Percentiles rank a stretch among this genome's conserved stretches.
These are phyloP conservation scores for Lethrus apterus DNA, from an alignment of 1,140 invertebrate species.

Conservation along the genomic window DNA sequence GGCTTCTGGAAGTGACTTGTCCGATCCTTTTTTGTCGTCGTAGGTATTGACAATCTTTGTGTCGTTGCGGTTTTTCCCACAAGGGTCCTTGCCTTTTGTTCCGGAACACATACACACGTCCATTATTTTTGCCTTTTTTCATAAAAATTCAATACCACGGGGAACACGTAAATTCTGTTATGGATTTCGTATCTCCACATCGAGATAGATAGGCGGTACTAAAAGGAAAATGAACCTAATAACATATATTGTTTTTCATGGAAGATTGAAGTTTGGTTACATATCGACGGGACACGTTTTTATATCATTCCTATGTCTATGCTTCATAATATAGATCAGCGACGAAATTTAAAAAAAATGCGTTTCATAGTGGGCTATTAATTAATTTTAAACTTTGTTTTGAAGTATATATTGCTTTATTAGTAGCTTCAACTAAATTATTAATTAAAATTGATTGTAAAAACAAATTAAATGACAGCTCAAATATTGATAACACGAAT, in stretches of 20 bases:
- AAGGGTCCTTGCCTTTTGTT: conserved; percentile 10
- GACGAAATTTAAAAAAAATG: too few relatives aligned
- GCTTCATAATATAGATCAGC: too few relatives aligned
- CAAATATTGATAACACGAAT: too few relatives aligned
- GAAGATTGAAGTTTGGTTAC: too few relatives aligned
- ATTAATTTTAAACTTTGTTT: too few relatives aligned
- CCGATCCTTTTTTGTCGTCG: conserved; percentile 3
- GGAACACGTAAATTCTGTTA: conserved; percentile 14
- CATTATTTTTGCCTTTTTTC: conserved; percentile 13
- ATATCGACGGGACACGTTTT: too few relatives aligned
- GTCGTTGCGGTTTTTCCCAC: neutral
- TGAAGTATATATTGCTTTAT: too few relatives aligned
- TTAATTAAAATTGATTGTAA: too few relatives aligned
- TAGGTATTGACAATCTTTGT: conserved; percentile 8
- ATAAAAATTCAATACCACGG: conserved; percentile 18
- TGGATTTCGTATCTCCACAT: conserved; percentile 3
- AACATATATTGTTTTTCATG: conserved; percentile 7
- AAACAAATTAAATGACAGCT: too few relatives aligned
- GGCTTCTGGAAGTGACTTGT: conserved; percentile 20
- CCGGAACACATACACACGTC: conserved; percentile 11
- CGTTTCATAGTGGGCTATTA: too few relatives aligned
- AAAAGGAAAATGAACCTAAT: conserved; percentile 6
- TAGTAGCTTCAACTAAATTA: too few relatives aligned
- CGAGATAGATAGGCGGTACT: neutral
- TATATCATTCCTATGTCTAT: too few relatives aligned